Conservation (phyloP, 2,888 invertebrate species). For the Hypomecis atomaria region DNA sequence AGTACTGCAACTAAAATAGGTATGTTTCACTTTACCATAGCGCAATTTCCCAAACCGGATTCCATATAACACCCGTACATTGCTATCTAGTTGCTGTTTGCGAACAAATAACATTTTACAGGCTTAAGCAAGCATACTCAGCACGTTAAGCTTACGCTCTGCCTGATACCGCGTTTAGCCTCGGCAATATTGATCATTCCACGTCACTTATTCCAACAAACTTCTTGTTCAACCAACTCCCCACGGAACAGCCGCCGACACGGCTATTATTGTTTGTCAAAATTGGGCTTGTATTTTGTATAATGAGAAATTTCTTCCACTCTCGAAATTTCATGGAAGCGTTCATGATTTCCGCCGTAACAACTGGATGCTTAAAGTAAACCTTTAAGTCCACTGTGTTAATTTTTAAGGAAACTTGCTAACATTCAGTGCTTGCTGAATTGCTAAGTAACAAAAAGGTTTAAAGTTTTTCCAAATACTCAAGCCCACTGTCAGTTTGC, state of each 20-base stretch:
- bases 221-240: slow-evolving; percentile 57
- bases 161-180: slow-evolving; percentile 49
- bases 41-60: no score
- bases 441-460: no score
- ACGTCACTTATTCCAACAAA: slow-evolving; percentile 67
- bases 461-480: no score
- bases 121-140: no score
- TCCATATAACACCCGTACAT: no score
- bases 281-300: slow-evolving; percentile 44
- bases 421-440: not conserved
- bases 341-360: slow-evolving; percentile 20
- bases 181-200: slow-evolving; percentile 73
- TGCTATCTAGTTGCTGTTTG: no score
- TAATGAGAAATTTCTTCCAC: slow-evolving; percentile 43
- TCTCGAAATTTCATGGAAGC: slow-evolving; percentile 30
- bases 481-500: no score
- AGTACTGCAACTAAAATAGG: no score
- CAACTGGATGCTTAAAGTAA: slow-evolving; percentile 15
- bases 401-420: not conserved
- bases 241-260: slow-evolving; percentile 45
- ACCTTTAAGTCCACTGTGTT: slow-evolving; percentile 3
- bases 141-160: slow-evolving; percentile 15
- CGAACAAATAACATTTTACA: no score
- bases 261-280: slow-evolving; percentile 47
- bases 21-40: no score